Evolutionary conservation across 2,888 invertebrate genomes (phyloP), one percentile per base, ranked within the genome.

Genomic region (Clistopyga incitator): DNA sequence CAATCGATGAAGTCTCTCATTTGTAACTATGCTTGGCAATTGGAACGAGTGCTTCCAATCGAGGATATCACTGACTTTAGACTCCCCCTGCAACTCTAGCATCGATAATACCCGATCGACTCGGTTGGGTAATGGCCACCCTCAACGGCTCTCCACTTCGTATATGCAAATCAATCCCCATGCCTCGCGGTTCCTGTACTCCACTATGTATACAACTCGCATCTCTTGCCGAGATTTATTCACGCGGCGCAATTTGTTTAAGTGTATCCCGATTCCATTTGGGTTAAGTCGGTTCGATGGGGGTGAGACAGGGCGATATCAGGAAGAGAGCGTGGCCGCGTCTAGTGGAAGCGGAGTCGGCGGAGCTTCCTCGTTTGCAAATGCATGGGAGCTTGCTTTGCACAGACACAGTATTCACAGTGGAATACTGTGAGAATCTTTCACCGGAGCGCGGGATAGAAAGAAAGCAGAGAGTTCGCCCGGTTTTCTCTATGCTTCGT

Each of bases 231-330:
- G 90, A 91, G 92, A 93, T 93, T 93, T 92, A 93, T 91, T 85
- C 87, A 78, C 84, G 83, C 81, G 80, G 89, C 86, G 92, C 92
- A 93, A 93, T 93, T 92, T 91, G 92, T 92, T 93, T 93, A 92
- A 93, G 93, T 93, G 93, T 93, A 92, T 90, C 90, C 90, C 90
- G 90, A 92, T 93, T 92, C 90, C 89, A 90, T 90, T 91, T 91
- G 89, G 90, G 89, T 90, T 90, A 90, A 87, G 87, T 85, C 88
- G 80, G 67, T 77, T 82, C 75, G 81, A 78, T 47, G 82, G 81
- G 82, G 81, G 61, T 83, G 71, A 74, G 65, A 80, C 65, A 78
- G 67, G 72, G 76, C 74, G 78, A 74, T 61, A 83, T 65, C 79
- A 56, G 71, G 56, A 79, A 61, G 75, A 76, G 59, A 67, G 45